These are phyloP conservation scores for Microcebus griseorufus DNA, from an alignment of 2,113 vertebrate species.

Conservation along the genomic window DNA sequence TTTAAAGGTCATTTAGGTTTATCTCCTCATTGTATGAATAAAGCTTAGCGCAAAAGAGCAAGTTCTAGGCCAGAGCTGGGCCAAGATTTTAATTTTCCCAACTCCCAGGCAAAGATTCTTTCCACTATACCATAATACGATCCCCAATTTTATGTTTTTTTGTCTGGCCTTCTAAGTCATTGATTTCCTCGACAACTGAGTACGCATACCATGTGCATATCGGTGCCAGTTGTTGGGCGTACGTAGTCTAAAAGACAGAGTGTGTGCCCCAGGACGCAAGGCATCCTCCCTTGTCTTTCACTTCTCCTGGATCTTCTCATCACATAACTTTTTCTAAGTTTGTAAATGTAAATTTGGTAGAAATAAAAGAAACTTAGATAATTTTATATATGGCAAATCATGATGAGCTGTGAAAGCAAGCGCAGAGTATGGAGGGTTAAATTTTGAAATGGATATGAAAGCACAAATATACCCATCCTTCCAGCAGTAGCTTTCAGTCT, in stretches of 20 bases:
- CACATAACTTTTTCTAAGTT: not conserved
- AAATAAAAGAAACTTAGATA: not conserved
- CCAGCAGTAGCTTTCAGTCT: not conserved
- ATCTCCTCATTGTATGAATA: not conserved
- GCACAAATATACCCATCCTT: not conserved
- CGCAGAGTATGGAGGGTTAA: not conserved
- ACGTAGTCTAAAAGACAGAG: not conserved
- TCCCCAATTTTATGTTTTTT: not conserved
- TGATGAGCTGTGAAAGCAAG: not conserved
- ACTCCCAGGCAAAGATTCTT: not conserved
- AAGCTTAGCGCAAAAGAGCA: not conserved
- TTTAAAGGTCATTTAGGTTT: not conserved
- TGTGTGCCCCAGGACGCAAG: not conserved
- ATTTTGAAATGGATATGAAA: constrained; percentile 3
- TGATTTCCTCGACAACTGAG: not conserved
- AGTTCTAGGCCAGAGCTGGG: not conserved
- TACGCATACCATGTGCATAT: not conserved
- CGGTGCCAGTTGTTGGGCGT: not conserved
- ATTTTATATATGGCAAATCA: not conserved
- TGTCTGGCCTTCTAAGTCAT: not conserved
- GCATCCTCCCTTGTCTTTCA: not conserved
- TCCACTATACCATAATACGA: not conserved
- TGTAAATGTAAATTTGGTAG: not conserved
- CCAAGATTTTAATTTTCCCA: not conserved
- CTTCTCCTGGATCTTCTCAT: not conserved